A percentile compares a stretch with the other conserved stretches of the same genome.
These are phyloP conservation scores for Agonum fuliginosum DNA, from an alignment of 2,888 invertebrate species.

Conservation along the genomic window DNA sequence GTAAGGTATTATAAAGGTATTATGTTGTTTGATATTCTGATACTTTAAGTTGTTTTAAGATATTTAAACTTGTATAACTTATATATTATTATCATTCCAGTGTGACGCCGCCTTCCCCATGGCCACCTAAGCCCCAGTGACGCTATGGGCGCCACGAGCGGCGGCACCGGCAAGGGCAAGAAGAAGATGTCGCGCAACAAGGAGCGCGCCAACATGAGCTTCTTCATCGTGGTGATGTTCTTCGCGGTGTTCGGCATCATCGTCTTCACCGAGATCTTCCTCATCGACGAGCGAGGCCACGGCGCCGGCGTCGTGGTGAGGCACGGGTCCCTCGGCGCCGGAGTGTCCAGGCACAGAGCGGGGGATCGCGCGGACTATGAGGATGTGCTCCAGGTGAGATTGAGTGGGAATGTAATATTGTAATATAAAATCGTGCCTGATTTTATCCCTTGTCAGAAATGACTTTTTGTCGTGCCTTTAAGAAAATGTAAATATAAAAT, in stretches of 20 bases:
- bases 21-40: no score
- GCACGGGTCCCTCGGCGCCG: conserved; percentile 75
- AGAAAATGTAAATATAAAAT: no score
- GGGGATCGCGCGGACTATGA: conserved; percentile 81
- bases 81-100: no score
- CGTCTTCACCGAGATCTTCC: conserved; percentile 88
- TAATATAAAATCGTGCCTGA: no score
- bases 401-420: no score
- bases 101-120: no score
- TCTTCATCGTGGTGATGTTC: conserved; percentile 93
- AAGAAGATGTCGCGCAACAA: conserved; percentile 74
- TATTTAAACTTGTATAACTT: no score
- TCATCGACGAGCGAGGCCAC: conserved; percentile 79
- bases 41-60: no score
- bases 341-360: conserved; percentile 73
- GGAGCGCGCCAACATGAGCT: conserved; percentile 91
- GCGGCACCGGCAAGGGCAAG: conserved; percentile 44
- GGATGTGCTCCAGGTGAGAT: conserved; percentile 78
- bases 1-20: no score
- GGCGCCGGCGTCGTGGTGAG: conserved; percentile 74
- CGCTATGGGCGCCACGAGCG: conserved; percentile 46
- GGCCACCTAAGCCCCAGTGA: not conserved
- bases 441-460: no score
- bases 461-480: no score
- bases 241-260: conserved; percentile 92